Evolutionary conservation across 2,797 vertebrate genomes (phyloP), one percentile per base, ranked within the genome.

Genomic region (Agapornis canus): DNA sequence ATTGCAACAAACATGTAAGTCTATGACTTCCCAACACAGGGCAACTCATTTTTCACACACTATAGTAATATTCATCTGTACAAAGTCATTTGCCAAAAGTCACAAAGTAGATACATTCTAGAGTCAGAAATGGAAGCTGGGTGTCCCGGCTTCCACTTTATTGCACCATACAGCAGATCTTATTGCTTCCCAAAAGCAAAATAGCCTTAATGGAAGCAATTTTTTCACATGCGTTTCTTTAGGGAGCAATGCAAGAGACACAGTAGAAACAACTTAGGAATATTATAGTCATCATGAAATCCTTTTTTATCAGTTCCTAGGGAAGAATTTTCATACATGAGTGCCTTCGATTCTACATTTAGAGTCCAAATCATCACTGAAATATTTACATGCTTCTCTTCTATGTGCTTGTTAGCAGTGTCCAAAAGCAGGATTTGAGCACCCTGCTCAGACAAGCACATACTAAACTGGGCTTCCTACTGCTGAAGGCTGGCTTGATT

Each of bases 241-340:
- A 43, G 94, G 88, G 94, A 94, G 13, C 0, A 0, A 88, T 94
- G 73, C 56, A 86, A 73, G 27, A 90, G 45, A 57, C 83, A 80
- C 39, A 56, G 70, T 64, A 94, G 89, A 70, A 94, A 79, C 82
- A 89, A 80, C 63, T 84, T 73, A 82, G n/a, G 76, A 92, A 93
- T 96, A 88, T 95, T 94, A 76, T 26, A 82, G 82, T 92, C 13
- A 3, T 92, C 92, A 91, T 86, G 72, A 94, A 94, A 95, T 82
- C 68, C 49, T n/a, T 83, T 92, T 94, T 92, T 90, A 92, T 91
- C 91, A 84, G 85, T 92, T 95, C 64, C 91, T 49, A 54, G 91
- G 87, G 91, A 96, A 96, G 77, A 92, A 76, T 90, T 94, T 94
- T 94, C 89, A 86, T 86, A 94, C 87, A 82, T 57, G 87, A 96